These are phyloP conservation scores for Danaus chrysippus DNA, from an alignment of 2,888 invertebrate genomes.

Conservation along the genomic window DNA sequence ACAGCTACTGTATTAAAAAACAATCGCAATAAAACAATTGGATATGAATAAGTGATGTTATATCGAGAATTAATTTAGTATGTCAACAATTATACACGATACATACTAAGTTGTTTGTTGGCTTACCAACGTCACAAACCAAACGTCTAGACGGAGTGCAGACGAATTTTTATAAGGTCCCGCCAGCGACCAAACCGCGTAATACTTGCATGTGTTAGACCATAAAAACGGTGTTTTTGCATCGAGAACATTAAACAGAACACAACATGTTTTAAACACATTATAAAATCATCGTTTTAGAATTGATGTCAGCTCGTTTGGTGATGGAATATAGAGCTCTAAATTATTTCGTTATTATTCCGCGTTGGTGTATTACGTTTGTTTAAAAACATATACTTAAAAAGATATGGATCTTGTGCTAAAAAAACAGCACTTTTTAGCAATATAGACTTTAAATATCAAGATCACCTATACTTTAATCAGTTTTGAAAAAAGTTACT, in stretches of 20 bases:
- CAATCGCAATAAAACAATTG: background rate
- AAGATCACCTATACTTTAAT: too few relatives aligned
- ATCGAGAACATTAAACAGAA: background rate
- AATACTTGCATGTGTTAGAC: conserved; percentile 19
- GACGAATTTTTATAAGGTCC: conserved; percentile 64
- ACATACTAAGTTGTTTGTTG: conserved; percentile 43
- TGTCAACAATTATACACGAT: conserved; percentile 13
- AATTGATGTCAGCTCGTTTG: too few relatives aligned
- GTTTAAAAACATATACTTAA: too few relatives aligned
- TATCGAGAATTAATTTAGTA: conserved; percentile 24
- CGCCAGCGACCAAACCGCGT: conserved; percentile 33
- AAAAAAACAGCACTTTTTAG: too few relatives aligned
- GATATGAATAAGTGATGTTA: conserved; percentile 16
- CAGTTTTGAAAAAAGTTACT: too few relatives aligned
- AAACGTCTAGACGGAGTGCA: conserved; percentile 69
- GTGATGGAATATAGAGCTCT: too few relatives aligned
- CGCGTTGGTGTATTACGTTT: too few relatives aligned
- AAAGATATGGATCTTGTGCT: too few relatives aligned
- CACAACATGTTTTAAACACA: conserved; percentile 7
- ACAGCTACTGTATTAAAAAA: conserved; percentile 7
- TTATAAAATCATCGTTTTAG: background rate
- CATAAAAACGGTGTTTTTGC: conserved; percentile 19
- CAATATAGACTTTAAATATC: too few relatives aligned
- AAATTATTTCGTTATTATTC: background rate
- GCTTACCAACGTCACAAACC: conserved; percentile 52